phyloP scores from a whole-genome alignment of 2,888 invertebrate species.

The Drosophila lutescens region DNA sequence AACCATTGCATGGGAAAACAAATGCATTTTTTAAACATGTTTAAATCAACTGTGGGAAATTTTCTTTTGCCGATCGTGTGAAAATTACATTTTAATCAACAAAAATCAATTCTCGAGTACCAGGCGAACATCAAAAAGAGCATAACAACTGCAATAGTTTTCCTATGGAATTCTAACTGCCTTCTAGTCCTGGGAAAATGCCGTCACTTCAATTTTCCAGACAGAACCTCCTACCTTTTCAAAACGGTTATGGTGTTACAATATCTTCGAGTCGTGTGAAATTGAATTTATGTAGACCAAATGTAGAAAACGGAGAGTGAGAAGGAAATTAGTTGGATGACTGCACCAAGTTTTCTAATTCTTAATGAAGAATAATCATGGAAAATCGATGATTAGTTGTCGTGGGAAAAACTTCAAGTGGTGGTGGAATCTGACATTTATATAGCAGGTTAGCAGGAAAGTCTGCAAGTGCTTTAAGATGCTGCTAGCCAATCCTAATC shows the following conservation, averaged over 20 bases:
- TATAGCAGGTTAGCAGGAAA: constrained; percentile 34
- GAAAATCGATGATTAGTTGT: not conserved
- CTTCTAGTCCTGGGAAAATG: not conserved
- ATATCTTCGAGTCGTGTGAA: too few species aligned
- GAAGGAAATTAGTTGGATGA: too few species aligned
- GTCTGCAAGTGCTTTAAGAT: not conserved
- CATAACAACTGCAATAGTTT: not conserved
- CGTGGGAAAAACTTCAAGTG: constrained; percentile 40
- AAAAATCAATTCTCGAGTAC: not conserved
- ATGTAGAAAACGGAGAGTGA: too few species aligned
- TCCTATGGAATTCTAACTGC: not conserved
- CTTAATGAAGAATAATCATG: too few species aligned
- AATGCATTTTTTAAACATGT: not conserved
- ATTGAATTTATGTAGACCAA: too few species aligned
- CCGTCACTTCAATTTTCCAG: too few species aligned
- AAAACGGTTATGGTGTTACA: too few species aligned
- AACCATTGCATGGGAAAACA: not conserved
- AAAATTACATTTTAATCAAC: not conserved
- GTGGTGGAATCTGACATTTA: constrained; percentile 13
- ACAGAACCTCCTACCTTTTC: too few species aligned
- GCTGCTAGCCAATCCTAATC: not conserved
- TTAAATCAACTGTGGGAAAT: not conserved
- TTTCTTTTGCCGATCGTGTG: not conserved
- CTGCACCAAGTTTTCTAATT: too few species aligned
- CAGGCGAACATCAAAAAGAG: not conserved